These are phyloP conservation scores for Calcarius lapponicus DNA, from an alignment of 2,797 vertebrate species.

Conservation along the genomic window DNA sequence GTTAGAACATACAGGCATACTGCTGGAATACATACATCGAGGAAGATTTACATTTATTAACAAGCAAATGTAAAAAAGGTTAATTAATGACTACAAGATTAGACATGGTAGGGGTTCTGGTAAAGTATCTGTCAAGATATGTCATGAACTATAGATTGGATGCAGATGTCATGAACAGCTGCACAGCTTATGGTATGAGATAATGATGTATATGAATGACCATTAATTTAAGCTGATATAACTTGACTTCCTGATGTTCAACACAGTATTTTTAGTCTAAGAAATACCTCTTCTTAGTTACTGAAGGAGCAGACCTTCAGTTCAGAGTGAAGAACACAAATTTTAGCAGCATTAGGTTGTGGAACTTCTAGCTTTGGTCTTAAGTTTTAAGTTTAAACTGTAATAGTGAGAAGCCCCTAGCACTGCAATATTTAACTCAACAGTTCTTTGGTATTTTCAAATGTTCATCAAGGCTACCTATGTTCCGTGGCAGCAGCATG, in stretches of 20 bases:
- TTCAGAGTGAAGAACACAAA: background rate
- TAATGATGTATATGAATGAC: background rate
- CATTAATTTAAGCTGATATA: slow-evolving; percentile 14
- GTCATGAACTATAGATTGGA: background rate
- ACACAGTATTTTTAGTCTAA: slow-evolving; percentile 11
- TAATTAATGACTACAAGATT: background rate
- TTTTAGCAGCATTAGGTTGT: background rate
- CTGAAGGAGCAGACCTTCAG: background rate
- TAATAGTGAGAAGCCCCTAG: background rate
- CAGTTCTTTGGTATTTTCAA: background rate
- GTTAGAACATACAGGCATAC: background rate
- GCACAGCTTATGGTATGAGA: slow-evolving; percentile 13
- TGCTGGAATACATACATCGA: background rate
- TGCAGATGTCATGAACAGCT: slow-evolving; percentile 34
- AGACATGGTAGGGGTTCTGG: background rate
- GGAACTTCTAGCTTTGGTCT: background rate
- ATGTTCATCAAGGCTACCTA: background rate
- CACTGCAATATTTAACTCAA: background rate
- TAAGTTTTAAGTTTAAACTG: background rate
- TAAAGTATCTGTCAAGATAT: background rate
- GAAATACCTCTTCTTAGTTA: background rate
- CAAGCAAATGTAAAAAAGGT: background rate
- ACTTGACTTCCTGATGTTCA: slow-evolving; percentile 44
- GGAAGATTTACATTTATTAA: background rate
- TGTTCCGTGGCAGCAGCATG: background rate